Evolutionary conservation across 2,888 invertebrate genomes (phyloP).

Genomic region (Nycteola revayana): DNA sequence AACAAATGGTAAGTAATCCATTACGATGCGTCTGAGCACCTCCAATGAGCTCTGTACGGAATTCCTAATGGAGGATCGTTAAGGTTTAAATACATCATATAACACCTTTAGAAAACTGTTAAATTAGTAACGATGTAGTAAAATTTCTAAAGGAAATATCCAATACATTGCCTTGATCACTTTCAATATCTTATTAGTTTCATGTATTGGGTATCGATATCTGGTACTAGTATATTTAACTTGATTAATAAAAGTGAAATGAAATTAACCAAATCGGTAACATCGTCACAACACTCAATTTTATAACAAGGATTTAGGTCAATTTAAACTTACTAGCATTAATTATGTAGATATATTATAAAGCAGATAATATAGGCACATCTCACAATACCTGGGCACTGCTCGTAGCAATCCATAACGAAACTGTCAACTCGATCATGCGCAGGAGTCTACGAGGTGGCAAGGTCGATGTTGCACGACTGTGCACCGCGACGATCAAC

Average conservation of each 20-base stretch:
- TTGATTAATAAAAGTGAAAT: too few relatives aligned
- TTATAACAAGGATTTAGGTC: too few relatives aligned
- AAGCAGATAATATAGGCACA: conserved; percentile 16
- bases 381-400: conserved; percentile 55
- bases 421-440: conserved; percentile 61
- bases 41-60: conserved; percentile 16
- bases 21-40: conserved; percentile 37
- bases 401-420: conserved; percentile 63
- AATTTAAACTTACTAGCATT: conserved; percentile 6
- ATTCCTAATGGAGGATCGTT: conserved; percentile 20
- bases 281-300: too few relatives aligned
- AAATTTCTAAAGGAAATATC: too few relatives aligned
- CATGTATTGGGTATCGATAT: too few relatives aligned
- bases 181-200: too few relatives aligned
- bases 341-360: conserved; percentile 5
- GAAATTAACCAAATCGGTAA: too few relatives aligned
- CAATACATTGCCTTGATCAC: too few relatives aligned
- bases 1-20: conserved; percentile 57
- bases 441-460: conserved; percentile 61
- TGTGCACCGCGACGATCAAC: conserved; percentile 37
- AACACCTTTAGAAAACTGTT: background rate
- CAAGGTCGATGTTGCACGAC: conserved; percentile 69
- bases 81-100: conserved; percentile 18
- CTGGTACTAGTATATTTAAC: too few relatives aligned
- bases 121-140: too few relatives aligned